Conservation (phyloP, 92 coral and sea anemone genomes). For the Scolanthus callimorphus region DNA sequence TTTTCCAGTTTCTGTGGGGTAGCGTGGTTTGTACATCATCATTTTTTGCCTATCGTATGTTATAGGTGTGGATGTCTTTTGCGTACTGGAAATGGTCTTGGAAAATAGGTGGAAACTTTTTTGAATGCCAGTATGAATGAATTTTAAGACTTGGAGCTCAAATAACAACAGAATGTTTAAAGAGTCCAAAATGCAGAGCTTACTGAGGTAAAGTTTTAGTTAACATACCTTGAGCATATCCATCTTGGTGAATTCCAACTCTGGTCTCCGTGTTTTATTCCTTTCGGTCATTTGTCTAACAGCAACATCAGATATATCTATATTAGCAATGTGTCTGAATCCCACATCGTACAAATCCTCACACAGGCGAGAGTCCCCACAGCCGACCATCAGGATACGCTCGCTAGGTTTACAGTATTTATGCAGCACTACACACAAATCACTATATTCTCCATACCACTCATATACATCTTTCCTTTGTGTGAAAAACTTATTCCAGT, state of each 20-base stretch:
- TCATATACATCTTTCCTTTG: conserved; percentile 50
- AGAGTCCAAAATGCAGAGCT: too few relatives aligned
- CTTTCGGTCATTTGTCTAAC: conserved; percentile 53
- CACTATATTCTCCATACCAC: conserved; percentile 63
- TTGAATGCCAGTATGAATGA: too few relatives aligned
- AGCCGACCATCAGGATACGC: conserved; percentile 43
- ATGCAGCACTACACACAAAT: conserved; percentile 58
- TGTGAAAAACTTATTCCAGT: conserved; percentile 62
- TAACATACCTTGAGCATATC: conserved; percentile 36
- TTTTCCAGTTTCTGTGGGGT: too few relatives aligned
- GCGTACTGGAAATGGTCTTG: too few relatives aligned
- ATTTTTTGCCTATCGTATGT: too few relatives aligned
- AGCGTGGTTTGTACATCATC: too few relatives aligned
- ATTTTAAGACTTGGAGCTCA: too few relatives aligned
- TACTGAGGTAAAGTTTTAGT: too few relatives aligned
- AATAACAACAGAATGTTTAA: too few relatives aligned
- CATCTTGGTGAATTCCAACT: conserved; percentile 60
- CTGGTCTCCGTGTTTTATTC: conserved; percentile 55
- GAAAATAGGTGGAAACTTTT: too few relatives aligned
- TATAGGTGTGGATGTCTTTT: too few relatives aligned
- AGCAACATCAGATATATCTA: conserved; percentile 73
- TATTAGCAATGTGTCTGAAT: conserved; percentile 50
- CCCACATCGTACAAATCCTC: conserved; percentile 91
- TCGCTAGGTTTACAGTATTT: conserved; percentile 79
- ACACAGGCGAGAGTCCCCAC: conserved; percentile 50